These are phyloP conservation scores for Pseudococcus viburni DNA, from an alignment of 2,888 invertebrate species.

Conservation along the genomic window DNA sequence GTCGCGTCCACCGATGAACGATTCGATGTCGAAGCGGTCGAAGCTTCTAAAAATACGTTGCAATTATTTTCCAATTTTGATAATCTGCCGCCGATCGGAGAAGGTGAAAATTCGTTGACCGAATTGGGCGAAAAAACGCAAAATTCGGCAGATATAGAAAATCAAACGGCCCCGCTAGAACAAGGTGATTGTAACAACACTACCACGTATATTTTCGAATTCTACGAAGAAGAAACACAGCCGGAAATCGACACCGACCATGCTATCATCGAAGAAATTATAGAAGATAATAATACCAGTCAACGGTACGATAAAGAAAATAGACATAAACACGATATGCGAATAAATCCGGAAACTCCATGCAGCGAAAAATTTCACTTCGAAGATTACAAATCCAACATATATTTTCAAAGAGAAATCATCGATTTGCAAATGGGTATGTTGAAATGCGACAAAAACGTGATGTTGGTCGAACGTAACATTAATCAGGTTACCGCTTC, in stretches of 20 bases:
- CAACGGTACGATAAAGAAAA: conserved; percentile 19
- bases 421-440: conserved; percentile 60
- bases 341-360: conserved; percentile 24
- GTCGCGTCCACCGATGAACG: background rate
- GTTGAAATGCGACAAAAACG: conserved; percentile 64
- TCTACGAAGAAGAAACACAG: conserved; percentile 55
- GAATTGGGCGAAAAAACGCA: conserved; percentile 25
- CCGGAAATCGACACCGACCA: background rate
- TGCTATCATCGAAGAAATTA: conserved; percentile 61
- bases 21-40: background rate
- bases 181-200: conserved; percentile 62
- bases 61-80: conserved; percentile 28
- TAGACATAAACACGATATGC: background rate
- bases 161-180: conserved; percentile 12
- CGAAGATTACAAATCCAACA: conserved; percentile 61
- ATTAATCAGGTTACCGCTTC: conserved; percentile 56
- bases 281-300: conserved; percentile 25
- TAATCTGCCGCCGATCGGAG: conserved; percentile 21
- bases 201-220: conserved; percentile 62
- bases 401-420: conserved; percentile 59
- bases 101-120: conserved; percentile 54
- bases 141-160: conserved; percentile 46
- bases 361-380: conserved; percentile 26
- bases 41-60: background rate
- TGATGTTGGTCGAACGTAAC: conserved; percentile 62